These are phyloP conservation scores for Ips typographus DNA, from an alignment of 1,140 invertebrate genomes.

Conservation along the genomic window DNA sequence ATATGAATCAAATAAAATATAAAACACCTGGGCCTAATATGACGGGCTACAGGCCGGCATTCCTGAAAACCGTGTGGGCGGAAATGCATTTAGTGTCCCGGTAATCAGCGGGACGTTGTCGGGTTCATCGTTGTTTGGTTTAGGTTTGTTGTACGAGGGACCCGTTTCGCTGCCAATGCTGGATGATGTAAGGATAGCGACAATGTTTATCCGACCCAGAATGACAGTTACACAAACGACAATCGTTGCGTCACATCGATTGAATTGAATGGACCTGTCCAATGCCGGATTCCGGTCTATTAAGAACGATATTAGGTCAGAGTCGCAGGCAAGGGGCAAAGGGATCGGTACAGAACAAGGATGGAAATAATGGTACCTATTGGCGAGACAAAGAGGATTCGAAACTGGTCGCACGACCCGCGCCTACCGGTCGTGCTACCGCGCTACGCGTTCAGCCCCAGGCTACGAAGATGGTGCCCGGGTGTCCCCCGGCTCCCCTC, in stretches of 20 bases:
- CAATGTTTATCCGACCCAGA: too few species aligned
- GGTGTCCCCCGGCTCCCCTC: conserved; percentile 10
- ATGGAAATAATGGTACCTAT: conserved; percentile 14
- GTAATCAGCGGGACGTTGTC: too few species aligned
- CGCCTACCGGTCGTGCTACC: conserved; percentile 36
- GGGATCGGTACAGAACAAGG: conserved; percentile 18
- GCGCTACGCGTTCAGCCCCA: conserved; percentile 29
- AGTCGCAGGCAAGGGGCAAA: not conserved
- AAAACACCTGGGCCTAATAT: conserved; percentile 21
- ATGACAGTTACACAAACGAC: too few species aligned
- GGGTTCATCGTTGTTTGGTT: too few species aligned
- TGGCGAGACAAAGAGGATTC: conserved; percentile 17
- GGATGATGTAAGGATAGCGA: too few species aligned
- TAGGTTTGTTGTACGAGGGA: too few species aligned
- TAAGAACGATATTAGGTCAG: conserved; percentile 20
- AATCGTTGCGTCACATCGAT: not conserved
- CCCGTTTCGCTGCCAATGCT: too few species aligned
- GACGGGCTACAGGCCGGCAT: not conserved
- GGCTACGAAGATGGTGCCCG: conserved; percentile 32
- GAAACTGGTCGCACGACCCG: conserved; percentile 36
- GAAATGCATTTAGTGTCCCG: too few species aligned
- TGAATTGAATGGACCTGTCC: conserved; percentile 17
- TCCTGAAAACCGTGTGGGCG: not conserved
- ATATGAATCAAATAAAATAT: conserved; percentile 34
- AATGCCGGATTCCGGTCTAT: conserved; percentile 18